Base-by-base conservation (phyloP, 1,140 invertebrate species). In the Aleiodes sp. region DNA sequence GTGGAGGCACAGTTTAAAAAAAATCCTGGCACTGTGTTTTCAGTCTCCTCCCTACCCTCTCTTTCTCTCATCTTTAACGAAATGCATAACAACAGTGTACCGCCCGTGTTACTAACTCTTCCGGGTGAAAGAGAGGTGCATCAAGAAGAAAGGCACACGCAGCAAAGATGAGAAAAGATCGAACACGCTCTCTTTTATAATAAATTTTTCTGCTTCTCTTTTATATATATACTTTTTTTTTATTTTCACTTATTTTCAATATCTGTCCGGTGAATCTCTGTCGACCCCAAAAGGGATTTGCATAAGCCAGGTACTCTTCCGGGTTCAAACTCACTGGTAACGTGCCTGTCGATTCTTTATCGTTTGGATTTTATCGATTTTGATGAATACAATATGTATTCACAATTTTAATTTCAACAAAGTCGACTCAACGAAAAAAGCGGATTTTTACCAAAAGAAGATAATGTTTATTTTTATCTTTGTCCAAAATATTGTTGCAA, bases 271-370 rank as follows among this genome's bases (percentile, higher is more conserved):
- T 35, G 46, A 46, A 69, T 69, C 67, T 69, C 39, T 6, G 26
- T 29, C 21, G 59, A 69, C 67, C 43, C 57, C 39, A 63, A 69
- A 69, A 29, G 56, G 29, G 43, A 69, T 69, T 69, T 69, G 61
- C 67, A 60, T 69, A 69, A 69, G 67, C 37, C 59, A 35, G 4
- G 3, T 8, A 46, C 46, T 69, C 67, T 69, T 69, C 67, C 67
- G 67, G 67, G 67, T 69, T 63, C 31, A n/a, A 52, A 8, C 31
- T 16, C 33, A 37, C 35, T 35, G 35, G 41, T 35, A 46, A 39
- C 28, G 41, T 31, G 26, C 35, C 35, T 26, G 52, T 41, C 16
- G 57, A 62, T 62, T 21, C 28, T 56, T 60, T 69, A 69, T 69
- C 29, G n/a, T 14, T n/a, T 19, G 12, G 46, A 31, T 28, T 69